Base-by-base conservation (phyloP, 2,113 vertebrate genomes). In the Tetraodon nigroviridis region DNA sequence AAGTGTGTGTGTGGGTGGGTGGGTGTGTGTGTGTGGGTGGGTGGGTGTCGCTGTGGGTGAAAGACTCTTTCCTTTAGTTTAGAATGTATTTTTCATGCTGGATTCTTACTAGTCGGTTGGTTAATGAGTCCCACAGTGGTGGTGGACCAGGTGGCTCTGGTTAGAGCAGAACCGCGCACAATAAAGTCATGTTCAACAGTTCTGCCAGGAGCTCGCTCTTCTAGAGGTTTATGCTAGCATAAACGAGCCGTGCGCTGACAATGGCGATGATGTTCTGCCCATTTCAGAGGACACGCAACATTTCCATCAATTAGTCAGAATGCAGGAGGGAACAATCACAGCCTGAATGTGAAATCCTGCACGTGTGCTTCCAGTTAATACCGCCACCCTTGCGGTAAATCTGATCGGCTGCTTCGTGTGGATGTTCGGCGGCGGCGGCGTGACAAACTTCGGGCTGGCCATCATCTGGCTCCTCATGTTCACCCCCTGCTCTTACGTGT, bases 381-480 rank as follows among this genome's bases (percentile, higher is more conserved):
- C 92, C 77, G 92, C 89, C 77, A 98, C 97, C 51, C 90, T 99
- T 80, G 93, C 89, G 7, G 94, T 98, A 86, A 98, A 99, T 90
- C 92, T 98, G 70, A 83, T 98, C 67, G 96, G 93, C 89, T 99
- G 95, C 87, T 92, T 98, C 73, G 94, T 91, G 16, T 99, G 97
- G 97, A 93, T 98, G 92, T 95, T 98, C 78, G 96, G 92, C 78
- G 97, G 97, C 58, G 97, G 97, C 13, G 94, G 94, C 79, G 94
- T 95, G 64, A 93, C 93, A 78, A 99, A 99, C 90, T 98, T 99
- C 84, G 97, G 97, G 80, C 90, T 99, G 88, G 92, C 97, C 70
- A 94, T 99, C 90, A 93, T 99, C 83, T 99, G 97, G 96, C 91
- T 99, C 64, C 85, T 99, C 84, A 94, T 99, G 91, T 99, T 99